Percentiles rank a stretch among this genome's conserved stretches.
Evolutionary conservation across 2,113 vertebrate genomes (phyloP).

Genomic region (Gallinago undulata): DNA sequence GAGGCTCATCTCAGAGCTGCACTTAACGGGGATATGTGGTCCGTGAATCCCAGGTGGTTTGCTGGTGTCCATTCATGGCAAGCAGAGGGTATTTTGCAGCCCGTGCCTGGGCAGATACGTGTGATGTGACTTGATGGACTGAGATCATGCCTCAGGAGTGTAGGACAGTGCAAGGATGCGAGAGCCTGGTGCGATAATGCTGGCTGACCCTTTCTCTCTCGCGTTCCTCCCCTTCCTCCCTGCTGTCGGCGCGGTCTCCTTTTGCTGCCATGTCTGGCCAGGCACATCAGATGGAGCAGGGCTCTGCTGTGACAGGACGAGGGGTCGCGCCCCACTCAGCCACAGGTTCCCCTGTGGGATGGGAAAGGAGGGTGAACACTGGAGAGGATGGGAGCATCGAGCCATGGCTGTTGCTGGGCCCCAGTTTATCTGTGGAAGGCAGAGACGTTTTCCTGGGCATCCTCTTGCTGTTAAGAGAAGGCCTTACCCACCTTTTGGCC

Average conservation of each 20-base stretch:
- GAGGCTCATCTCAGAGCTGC: background rate
- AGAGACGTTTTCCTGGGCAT: background rate
- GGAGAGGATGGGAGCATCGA: background rate
- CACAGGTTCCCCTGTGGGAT: fast-evolving
- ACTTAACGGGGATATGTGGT: fast-evolving
- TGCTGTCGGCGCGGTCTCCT: fast-evolving
- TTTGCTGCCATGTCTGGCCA: fast-evolving
- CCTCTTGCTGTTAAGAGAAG: background rate
- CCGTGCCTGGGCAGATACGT: fast-evolving
- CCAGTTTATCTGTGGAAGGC: background rate
- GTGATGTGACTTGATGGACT: fast-evolving
- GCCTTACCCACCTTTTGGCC: background rate
- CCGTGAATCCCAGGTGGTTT: fast-evolving
- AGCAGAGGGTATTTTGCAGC: fast-evolving
- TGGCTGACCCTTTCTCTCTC: fast-evolving
- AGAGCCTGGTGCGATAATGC: too few relatives aligned
- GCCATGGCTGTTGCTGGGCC: background rate
- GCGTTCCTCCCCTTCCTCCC: background rate
- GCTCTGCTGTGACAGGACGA: fast-evolving
- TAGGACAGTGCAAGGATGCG: fast-evolving
- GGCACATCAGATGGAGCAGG: background rate
- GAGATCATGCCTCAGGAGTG: fast-evolving
- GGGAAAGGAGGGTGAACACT: fast-evolving
- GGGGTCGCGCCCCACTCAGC: fast-evolving
- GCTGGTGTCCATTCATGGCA: fast-evolving